Base-by-base conservation (phyloP, 2,888 invertebrate genomes). In the Idaea aversata region DNA sequence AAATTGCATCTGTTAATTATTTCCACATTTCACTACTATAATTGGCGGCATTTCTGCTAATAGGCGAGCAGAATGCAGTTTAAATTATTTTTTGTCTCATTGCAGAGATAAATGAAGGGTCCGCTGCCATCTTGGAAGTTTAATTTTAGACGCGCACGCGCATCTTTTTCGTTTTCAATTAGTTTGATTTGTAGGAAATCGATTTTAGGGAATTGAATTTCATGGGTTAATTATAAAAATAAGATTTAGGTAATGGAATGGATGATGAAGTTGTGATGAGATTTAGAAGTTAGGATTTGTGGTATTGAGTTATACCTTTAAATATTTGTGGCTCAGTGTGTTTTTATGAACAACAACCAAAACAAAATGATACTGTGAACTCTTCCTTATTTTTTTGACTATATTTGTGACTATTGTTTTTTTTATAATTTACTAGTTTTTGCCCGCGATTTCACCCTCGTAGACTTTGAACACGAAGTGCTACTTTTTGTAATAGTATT, bases 141-240 rank as follows among this genome's bases (percentile, higher is more conserved):
- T 83, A 84, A 81, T 83, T 84, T 74, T 81, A 83, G 80, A 76
- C 67, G 73, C 79, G 81, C 81, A 77, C 78, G 85, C 77, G 80
- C 75, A 65, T 66, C 69, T 75, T 75, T 76, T 77, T 77, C 76
- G 77, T 76, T 74, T 82, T 84, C 83, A 83, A 84, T 84, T 85
- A 83, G 80, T 81, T 82, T 83, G 81, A 85, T 85, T 84, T 84
- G 82, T 83, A 76, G 74, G 77, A 80, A 84, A 84, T 83, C 80
- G 81, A 83, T 83, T 84, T 82, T 77, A 79, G 65, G 77, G 77
- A 79, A 77, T 67, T 66, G 66, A 69, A 70, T 59, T 16, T 59
- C 34, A 16, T 58, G 58, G 65, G 66, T 59, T 66, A 64, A 57
- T 64, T 15, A n/a, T 47, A 47, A 25, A 25, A 58, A 15, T 57